A percentile compares a stretch with the other conserved stretches of the same genome.
These are phyloP conservation scores for Eidolon helvum DNA, from an alignment of 2,113 vertebrate species.

Conservation along the genomic window DNA sequence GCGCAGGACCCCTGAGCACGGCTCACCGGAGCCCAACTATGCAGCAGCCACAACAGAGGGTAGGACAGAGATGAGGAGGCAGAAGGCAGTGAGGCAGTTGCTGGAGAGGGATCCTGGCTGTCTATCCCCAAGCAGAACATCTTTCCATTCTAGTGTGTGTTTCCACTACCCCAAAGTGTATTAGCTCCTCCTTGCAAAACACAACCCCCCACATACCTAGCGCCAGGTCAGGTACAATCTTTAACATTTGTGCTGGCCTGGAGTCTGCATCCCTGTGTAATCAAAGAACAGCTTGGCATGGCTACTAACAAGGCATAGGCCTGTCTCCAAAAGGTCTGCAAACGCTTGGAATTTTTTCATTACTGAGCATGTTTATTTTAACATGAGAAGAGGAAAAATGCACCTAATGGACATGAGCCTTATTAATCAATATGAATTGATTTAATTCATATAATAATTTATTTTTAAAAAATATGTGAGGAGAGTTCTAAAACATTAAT, in stretches of 20 bases:
- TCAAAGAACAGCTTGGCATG: conserved; percentile 84
- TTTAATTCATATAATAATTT: conserved; percentile 33
- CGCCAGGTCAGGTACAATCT: conserved; percentile 83
- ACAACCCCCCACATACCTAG: conserved; percentile 80
- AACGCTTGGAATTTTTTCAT: conserved; percentile 83
- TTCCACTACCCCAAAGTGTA: conserved; percentile 82
- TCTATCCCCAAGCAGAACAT: conserved; percentile 83
- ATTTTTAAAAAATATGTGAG: conserved; percentile 34
- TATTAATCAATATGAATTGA: background rate
- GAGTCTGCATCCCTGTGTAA: conserved; percentile 84
- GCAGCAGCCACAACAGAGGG: conserved; percentile 96
- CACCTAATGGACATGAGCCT: conserved; percentile 57
- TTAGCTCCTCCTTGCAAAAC: conserved; percentile 83
- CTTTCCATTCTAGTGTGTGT: conserved; percentile 84
- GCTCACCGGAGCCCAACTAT: conserved; percentile 89
- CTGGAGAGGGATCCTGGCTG: conserved; percentile 85
- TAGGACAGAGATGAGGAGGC: conserved; percentile 94
- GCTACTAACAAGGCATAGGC: conserved; percentile 76
- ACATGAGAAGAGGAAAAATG: conserved; percentile 68
- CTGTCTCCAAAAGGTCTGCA: conserved; percentile 75
- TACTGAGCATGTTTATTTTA: conserved; percentile 90
- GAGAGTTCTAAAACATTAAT: conserved; percentile 31
- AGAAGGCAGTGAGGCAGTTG: conserved; percentile 89
- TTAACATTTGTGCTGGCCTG: conserved; percentile 83
- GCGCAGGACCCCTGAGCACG: conserved; percentile 88